phyloP scores from a whole-genome alignment of 2,888 invertebrate genomes.

The Acanthosepion esculentum region DNA sequence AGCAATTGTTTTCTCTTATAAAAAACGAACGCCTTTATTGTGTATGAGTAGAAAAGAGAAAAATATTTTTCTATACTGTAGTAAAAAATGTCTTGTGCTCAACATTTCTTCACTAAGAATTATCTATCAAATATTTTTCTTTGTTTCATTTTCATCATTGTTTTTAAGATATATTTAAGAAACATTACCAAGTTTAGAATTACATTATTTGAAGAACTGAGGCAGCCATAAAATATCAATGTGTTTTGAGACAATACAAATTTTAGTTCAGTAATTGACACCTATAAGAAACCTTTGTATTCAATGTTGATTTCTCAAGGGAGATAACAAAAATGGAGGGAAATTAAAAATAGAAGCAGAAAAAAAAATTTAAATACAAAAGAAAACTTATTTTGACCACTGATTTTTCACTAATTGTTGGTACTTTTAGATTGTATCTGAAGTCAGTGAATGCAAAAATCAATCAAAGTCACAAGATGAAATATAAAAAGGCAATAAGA shows the following conservation, averaged over 20 bases:
- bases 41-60: slow-evolving; percentile 22
- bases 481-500: slow-evolving; percentile 18
- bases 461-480: not conserved
- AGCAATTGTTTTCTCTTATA: not conserved
- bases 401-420: not conserved
- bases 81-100: not conserved
- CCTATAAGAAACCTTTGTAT: not conserved
- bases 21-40: not conserved
- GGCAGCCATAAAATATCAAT: not conserved
- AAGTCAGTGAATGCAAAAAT: not conserved
- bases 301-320: not conserved
- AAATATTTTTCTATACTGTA: slow-evolving; percentile 16
- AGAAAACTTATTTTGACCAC: too few species aligned
- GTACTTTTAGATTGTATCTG: slow-evolving; percentile 33
- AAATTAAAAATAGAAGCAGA: not conserved
- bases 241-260: not conserved
- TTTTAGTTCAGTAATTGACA: not conserved
- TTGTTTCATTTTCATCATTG: not conserved
- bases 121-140: not conserved
- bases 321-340: not conserved
- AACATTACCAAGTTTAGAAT: not conserved
- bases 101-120: not conserved
- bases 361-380: not conserved
- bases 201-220: not conserved
- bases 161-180: not conserved